Conservation (phyloP, 2,888 invertebrate species). For the Macrophya annulata region DNA sequence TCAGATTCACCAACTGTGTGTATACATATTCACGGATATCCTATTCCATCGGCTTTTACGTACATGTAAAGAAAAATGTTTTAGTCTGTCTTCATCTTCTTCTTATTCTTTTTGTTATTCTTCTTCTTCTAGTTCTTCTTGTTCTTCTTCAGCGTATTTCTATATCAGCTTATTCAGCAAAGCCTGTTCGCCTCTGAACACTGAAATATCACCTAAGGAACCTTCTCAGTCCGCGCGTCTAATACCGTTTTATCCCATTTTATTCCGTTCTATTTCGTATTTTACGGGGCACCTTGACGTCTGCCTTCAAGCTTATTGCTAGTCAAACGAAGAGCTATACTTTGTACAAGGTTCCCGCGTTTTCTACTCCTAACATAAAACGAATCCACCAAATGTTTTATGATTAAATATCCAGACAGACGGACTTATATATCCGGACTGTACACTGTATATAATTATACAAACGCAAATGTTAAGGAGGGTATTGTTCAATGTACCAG, state of each 20-base stretch:
- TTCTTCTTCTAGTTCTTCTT: not conserved
- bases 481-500: constrained; percentile 21
- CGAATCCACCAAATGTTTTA: constrained; percentile 39
- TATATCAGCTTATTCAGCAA: constrained; percentile 45
- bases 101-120: not conserved
- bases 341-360: not conserved
- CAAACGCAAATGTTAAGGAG: not conserved
- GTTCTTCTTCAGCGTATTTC: constrained; percentile 28
- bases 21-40: constrained; percentile 24
- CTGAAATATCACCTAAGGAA: constrained; percentile 52
- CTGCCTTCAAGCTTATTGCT: constrained; percentile 52
- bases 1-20: not conserved
- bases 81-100: not conserved
- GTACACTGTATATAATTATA: not conserved
- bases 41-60: constrained; percentile 26
- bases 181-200: constrained; percentile 48
- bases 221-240: constrained; percentile 49
- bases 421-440: not conserved
- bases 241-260: constrained; percentile 51
- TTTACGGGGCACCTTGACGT: constrained; percentile 52
- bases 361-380: constrained; percentile 22
- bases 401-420: constrained; percentile 22
- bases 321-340: constrained; percentile 50
- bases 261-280: constrained; percentile 51
- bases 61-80: constrained; percentile 33